Conservation (phyloP, 2,888 invertebrate genomes). For the Caradrina kadenii region DNA sequence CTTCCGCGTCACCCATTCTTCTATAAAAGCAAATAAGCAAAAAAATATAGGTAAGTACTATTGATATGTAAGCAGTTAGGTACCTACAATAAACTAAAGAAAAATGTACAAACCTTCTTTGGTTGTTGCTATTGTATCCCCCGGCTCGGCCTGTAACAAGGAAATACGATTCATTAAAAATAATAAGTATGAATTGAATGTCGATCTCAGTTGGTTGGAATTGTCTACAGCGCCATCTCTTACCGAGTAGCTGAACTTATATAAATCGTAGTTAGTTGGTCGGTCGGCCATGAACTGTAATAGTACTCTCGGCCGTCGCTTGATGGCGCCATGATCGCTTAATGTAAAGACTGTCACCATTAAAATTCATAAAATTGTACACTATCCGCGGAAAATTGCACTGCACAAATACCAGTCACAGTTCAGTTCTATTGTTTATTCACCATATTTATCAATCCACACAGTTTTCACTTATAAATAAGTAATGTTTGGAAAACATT, state of each 20-base stretch:
- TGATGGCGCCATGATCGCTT: slow-evolving; percentile 90
- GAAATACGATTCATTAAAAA: slow-evolving; percentile 17
- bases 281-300: slow-evolving; percentile 82
- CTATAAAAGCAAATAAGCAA: slow-evolving; percentile 87
- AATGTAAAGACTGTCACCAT: slow-evolving; percentile 93
- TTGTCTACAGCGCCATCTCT: slow-evolving; percentile 83
- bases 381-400: slow-evolving; percentile 62
- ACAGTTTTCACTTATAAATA: slow-evolving; percentile 40
- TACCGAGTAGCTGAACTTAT: slow-evolving; percentile 85
- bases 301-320: slow-evolving; percentile 90
- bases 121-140: slow-evolving; percentile 95
- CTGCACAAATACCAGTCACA: slow-evolving; percentile 51
- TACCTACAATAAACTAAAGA: too few species aligned
- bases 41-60: background rate
- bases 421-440: slow-evolving; percentile 46
- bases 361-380: slow-evolving; percentile 82
- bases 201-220: background rate
- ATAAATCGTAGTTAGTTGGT: slow-evolving; percentile 67
- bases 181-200: background rate
- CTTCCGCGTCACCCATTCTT: slow-evolving; percentile 98
- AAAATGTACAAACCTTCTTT: slow-evolving; percentile 93
- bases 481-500: slow-evolving; percentile 56
- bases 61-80: too few species aligned
- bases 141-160: slow-evolving; percentile 92
- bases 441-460: slow-evolving; percentile 37